Percentiles rank a stretch among this genome's conserved stretches.
phyloP scores from a whole-genome alignment of 2,888 invertebrate genomes.

The Lasius platythorax region DNA sequence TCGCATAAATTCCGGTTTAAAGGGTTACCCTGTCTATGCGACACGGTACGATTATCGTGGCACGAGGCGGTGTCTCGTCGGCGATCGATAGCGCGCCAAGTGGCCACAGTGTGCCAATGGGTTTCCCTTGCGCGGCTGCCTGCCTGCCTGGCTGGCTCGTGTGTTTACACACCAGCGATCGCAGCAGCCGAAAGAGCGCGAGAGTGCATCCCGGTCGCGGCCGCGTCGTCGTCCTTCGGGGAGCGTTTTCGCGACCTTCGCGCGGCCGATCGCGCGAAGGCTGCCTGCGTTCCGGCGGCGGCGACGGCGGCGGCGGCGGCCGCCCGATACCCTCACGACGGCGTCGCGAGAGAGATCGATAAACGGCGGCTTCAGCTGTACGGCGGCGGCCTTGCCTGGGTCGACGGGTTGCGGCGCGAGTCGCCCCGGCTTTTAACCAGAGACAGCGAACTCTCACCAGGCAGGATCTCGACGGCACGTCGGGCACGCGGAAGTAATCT shows the following conservation, averaged over 20 bases:
- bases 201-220: slow-evolving; percentile 31
- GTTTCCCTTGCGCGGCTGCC: slow-evolving; percentile 29
- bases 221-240: slow-evolving; percentile 31
- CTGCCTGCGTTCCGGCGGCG: slow-evolving; percentile 33
- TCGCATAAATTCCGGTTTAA: not conserved
- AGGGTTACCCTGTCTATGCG: not conserved
- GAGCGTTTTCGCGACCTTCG: slow-evolving; percentile 49
- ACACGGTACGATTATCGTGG: slow-evolving; percentile 34
- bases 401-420: slow-evolving; percentile 34
- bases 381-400: slow-evolving; percentile 50
- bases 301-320: slow-evolving; percentile 16
- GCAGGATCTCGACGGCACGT: not conserved
- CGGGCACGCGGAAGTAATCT: slow-evolving; percentile 44
- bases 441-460: not conserved
- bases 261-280: slow-evolving; percentile 32
- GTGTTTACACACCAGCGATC: slow-evolving; percentile 18
- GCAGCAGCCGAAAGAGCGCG: slow-evolving; percentile 12
- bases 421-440: slow-evolving; percentile 17
- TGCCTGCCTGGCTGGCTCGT: not conserved
- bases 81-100: slow-evolving; percentile 52
- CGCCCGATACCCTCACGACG: slow-evolving; percentile 32
- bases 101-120: slow-evolving; percentile 50
- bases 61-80: slow-evolving; percentile 46
- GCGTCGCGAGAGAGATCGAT: slow-evolving; percentile 46
- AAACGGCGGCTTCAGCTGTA: slow-evolving; percentile 46